These are phyloP conservation scores for Hedychridium roseum DNA, from an alignment of 2,888 invertebrate species.

Conservation along the genomic window DNA sequence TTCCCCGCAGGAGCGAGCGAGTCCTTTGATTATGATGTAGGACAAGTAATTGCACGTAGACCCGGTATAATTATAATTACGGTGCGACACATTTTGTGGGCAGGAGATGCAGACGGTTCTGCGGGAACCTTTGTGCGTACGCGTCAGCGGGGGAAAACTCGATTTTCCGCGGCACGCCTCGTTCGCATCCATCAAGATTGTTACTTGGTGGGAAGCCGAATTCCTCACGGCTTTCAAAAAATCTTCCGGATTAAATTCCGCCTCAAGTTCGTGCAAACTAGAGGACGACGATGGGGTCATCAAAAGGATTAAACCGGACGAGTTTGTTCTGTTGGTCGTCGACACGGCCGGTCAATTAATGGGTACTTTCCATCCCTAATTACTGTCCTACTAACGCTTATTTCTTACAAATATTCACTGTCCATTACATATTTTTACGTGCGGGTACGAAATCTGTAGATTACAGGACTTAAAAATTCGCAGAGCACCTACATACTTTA, in stretches of 20 bases:
- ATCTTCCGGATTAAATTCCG: constrained; percentile 67
- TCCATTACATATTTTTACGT: neutral
- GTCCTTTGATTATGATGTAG: too few species aligned
- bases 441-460: neutral
- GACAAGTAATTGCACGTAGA: too few species aligned
- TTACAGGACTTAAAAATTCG: constrained; percentile 18
- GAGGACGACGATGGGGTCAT: constrained; percentile 67
- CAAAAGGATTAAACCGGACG: constrained; percentile 79
- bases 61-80: too few species aligned
- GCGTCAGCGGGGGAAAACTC: constrained; percentile 81
- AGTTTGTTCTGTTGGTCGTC: constrained; percentile 75
- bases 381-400: neutral
- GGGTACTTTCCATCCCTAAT: constrained; percentile 60
- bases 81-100: neutral
- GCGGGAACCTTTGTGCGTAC: constrained; percentile 79
- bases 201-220: constrained; percentile 88
- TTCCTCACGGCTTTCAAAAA: constrained; percentile 79
- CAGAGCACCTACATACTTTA: constrained; percentile 80
- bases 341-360: constrained; percentile 78
- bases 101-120: constrained; percentile 78
- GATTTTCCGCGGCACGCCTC: constrained; percentile 86
- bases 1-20: too few species aligned
- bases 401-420: neutral
- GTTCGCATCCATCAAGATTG: constrained; percentile 84
- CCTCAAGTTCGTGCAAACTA: constrained; percentile 44